Conservation (phyloP, 2,113 vertebrate genomes). For the Taurulus bubalis region DNA sequence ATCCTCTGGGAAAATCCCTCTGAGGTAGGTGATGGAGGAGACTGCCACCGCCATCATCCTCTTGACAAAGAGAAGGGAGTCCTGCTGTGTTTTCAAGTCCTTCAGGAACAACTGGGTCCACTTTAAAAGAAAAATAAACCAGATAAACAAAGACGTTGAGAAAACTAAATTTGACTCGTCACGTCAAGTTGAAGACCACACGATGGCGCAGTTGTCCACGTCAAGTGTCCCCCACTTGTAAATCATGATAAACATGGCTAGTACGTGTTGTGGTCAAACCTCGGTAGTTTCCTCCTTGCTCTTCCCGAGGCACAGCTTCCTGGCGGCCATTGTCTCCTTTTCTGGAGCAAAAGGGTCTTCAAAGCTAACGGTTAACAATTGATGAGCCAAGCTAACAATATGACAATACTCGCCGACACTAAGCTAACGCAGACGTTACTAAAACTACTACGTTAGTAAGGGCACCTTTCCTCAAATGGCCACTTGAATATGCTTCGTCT, state of each 20-base stretch:
- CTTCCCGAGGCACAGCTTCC: conserved; percentile 45
- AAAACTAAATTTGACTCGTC: not conserved
- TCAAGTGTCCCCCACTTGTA: not conserved
- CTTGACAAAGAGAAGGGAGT: conserved; percentile 92
- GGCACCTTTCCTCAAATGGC: not conserved
- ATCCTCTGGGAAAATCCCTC: conserved; percentile 95
- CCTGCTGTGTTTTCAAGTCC: conserved; percentile 85
- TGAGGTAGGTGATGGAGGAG: conserved; percentile 95
- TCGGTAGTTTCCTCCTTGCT: conserved; percentile 62
- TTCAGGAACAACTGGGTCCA: conserved; percentile 76
- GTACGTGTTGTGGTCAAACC: conserved; percentile 49
- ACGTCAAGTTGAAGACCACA: conserved; percentile 14
- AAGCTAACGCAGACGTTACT: not conserved
- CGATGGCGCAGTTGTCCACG: conserved; percentile 30
- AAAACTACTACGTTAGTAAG: not conserved
- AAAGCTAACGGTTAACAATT: conserved; percentile 14
- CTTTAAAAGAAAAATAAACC: conserved; percentile 33
- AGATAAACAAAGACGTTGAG: not conserved
- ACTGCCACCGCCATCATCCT: conserved; percentile 91
- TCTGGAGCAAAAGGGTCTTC: too few species aligned
- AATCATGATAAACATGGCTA: not conserved
- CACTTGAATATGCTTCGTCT: not conserved
- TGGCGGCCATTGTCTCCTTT: conserved; percentile 47
- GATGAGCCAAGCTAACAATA: too few species aligned
- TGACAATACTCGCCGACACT: too few species aligned